Conservation (phyloP, 2,113 vertebrate species). For the Oreochromis aureus region DNA sequence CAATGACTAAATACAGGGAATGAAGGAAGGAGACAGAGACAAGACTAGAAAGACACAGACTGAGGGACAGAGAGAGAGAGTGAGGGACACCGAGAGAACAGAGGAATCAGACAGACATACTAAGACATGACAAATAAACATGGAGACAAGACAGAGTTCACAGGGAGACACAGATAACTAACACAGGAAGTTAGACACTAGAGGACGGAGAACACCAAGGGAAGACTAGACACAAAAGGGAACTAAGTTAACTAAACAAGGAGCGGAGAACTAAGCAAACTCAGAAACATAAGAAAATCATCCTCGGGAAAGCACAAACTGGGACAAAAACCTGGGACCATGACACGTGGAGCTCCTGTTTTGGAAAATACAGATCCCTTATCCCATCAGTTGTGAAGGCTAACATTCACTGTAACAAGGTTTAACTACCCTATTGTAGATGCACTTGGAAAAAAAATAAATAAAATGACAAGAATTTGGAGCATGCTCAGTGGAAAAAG, state of each 20-base stretch:
- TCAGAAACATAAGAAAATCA: too few species aligned
- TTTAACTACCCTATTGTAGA: background rate
- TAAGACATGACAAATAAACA: too few species aligned
- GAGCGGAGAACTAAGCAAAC: too few species aligned
- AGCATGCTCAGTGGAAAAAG: background rate
- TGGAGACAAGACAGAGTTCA: too few species aligned
- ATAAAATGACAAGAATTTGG: background rate
- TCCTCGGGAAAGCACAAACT: too few species aligned
- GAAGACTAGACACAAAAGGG: too few species aligned
- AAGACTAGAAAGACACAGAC: background rate
- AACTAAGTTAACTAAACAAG: too few species aligned
- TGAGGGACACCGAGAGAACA: background rate
- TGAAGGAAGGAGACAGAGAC: background rate
- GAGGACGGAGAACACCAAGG: too few species aligned
- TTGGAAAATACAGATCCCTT: background rate
- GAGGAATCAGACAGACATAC: background rate
- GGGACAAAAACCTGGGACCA: too few species aligned
- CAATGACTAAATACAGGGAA: background rate
- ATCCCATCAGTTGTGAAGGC: background rate
- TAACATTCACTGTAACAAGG: background rate
- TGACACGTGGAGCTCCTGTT: background rate
- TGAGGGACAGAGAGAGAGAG: background rate
- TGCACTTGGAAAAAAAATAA: fast-evolving
- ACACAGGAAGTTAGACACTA: too few species aligned
- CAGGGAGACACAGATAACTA: too few species aligned